Conservation (phyloP, 2,888 invertebrate genomes). For the Kuschelorhynchus macadamiae region DNA sequence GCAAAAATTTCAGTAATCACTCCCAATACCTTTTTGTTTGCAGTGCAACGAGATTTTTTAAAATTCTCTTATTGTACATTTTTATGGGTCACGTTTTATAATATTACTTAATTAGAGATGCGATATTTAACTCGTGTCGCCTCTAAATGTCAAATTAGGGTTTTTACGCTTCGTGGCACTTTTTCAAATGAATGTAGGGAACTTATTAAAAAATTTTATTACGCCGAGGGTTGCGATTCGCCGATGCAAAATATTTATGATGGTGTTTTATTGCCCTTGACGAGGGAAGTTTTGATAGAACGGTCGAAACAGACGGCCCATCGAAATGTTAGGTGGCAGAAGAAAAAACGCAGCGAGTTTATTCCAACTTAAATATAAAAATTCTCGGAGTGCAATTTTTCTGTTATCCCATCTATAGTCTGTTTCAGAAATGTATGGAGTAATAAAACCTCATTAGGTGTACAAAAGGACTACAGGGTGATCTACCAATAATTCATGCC, state of each 20-base stretch:
- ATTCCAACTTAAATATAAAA: too few species aligned
- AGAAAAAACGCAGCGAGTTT: neutral
- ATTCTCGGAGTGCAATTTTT: too few species aligned
- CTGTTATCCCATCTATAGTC: too few species aligned
- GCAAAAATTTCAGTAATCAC: too few species aligned
- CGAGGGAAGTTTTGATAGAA: constrained; percentile 22
- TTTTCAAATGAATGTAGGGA: constrained; percentile 8
- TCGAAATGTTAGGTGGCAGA: neutral
- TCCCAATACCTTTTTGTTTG: too few species aligned
- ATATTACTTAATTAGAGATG: constrained; percentile 7
- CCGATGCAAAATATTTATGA: constrained; percentile 23
- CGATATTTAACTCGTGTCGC: neutral
- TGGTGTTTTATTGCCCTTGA: constrained; percentile 18
- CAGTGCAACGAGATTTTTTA: too few species aligned
- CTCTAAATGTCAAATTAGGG: constrained; percentile 23
- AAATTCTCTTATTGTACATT: too few species aligned
- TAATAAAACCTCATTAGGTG: too few species aligned
- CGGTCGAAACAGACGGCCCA: constrained; percentile 20
- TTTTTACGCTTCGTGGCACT: constrained; percentile 22
- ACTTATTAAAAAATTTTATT: constrained; percentile 25
- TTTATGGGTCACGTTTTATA: too few species aligned
- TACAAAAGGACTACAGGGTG: too few species aligned
- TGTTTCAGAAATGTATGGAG: too few species aligned
- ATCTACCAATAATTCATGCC: too few species aligned
- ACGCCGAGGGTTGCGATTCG: constrained; percentile 13